phyloP scores from a whole-genome alignment of 2,888 invertebrate genomes.

The Eudasyphora cyanicolor region DNA sequence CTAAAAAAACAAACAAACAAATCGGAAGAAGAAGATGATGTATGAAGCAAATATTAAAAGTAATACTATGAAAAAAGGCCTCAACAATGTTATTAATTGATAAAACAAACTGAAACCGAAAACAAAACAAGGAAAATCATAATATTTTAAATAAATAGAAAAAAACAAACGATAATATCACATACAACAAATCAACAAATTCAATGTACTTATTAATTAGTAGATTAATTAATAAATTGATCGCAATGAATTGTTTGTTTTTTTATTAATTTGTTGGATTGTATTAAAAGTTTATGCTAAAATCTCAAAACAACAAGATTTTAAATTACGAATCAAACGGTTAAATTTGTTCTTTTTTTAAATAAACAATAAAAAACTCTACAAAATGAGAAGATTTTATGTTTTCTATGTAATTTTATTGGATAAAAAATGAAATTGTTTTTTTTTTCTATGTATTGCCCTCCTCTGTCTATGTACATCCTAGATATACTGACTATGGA shows the following conservation, averaged over 20 bases:
- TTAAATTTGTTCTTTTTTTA: not conserved
- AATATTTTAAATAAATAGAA: not conserved
- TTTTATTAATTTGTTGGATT: slow-evolving; percentile 53
- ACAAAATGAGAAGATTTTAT: not conserved
- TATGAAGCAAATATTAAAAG: slow-evolving; percentile 24
- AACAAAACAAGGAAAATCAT: not conserved
- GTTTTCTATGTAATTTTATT: not conserved
- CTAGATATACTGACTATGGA: not conserved
- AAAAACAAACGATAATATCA: not conserved
- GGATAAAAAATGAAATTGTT: not conserved
- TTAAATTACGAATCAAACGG: not conserved
- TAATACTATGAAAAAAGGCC: slow-evolving; percentile 49
- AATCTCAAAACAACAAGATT: slow-evolving; percentile 24
- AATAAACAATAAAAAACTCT: slow-evolving; percentile 13
- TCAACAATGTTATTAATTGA: slow-evolving; percentile 59
- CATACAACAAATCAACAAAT: not conserved
- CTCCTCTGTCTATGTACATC: not conserved
- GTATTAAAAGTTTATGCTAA: slow-evolving; percentile 51
- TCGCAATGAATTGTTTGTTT: slow-evolving; percentile 47
- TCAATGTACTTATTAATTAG: not conserved
- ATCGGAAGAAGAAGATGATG: slow-evolving; percentile 6
- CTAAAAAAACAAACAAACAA: slow-evolving; percentile 20
- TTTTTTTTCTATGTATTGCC: not conserved
- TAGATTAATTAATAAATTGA: slow-evolving; percentile 6
- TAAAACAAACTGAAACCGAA: not conserved